Evolutionary conservation across 2,113 vertebrate genomes (phyloP).

Genomic region (Tympanuchus pallidicinctus): DNA sequence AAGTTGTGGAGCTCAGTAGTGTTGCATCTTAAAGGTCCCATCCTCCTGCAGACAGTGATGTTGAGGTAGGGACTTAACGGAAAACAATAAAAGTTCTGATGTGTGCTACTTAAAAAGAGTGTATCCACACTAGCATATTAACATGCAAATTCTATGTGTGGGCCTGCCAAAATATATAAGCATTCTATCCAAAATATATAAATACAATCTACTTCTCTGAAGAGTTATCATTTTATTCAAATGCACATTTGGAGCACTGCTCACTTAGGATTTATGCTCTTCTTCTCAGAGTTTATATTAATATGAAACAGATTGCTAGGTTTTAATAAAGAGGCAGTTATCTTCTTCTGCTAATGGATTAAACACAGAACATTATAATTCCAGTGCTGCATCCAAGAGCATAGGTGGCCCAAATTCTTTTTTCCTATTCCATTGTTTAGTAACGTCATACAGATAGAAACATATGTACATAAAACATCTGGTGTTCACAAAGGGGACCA

Average conservation of each 20-base stretch:
- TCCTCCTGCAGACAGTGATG: slow-evolving; percentile 38
- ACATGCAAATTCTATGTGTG: slow-evolving; percentile 61
- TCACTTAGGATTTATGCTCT: slow-evolving; percentile 64
- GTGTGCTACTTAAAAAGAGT: slow-evolving; percentile 60
- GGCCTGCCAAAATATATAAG: slow-evolving; percentile 62
- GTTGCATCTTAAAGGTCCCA: slow-evolving; percentile 39
- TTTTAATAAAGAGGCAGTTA: slow-evolving; percentile 71
- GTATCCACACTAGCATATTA: slow-evolving; percentile 48
- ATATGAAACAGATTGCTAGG: slow-evolving; percentile 61
- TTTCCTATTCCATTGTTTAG: neutral
- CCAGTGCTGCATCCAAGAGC: neutral
- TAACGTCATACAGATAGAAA: neutral
- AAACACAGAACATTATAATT: slow-evolving; percentile 51
- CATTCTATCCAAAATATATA: slow-evolving; percentile 66
- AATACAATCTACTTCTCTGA: slow-evolving; percentile 61
- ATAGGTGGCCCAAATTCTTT: slow-evolving; percentile 8
- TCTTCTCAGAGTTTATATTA: slow-evolving; percentile 66
- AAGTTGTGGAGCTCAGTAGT: slow-evolving; percentile 12
- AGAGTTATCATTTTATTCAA: slow-evolving; percentile 71
- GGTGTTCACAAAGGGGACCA: neutral
- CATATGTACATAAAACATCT: neutral
- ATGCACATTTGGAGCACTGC: slow-evolving; percentile 60
- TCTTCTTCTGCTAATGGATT: slow-evolving; percentile 62
- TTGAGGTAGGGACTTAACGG: slow-evolving; percentile 36
- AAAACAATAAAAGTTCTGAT: slow-evolving; percentile 56